phyloP scores from a whole-genome alignment of 2,797 vertebrate genomes.

The Vespertilio murinus region DNA sequence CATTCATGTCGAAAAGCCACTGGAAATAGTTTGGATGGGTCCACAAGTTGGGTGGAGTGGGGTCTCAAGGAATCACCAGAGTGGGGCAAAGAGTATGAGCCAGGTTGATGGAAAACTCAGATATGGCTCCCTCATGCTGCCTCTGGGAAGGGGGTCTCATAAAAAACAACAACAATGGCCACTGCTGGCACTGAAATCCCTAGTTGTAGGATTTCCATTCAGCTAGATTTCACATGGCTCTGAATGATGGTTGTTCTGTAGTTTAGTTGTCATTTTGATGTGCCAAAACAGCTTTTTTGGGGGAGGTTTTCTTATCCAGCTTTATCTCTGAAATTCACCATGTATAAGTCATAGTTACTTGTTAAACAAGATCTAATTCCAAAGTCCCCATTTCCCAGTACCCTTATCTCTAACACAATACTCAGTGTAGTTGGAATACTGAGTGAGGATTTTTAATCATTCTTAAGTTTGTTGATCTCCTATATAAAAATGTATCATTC shows the following conservation, averaged over 20 bases:
- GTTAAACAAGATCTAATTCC: conserved; percentile 43
- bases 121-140: not conserved
- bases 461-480: not conserved
- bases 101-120: not conserved
- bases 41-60: not conserved
- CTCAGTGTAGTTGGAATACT: not conserved
- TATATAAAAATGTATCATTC: conserved; percentile 11
- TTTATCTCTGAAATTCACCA: conserved; percentile 37
- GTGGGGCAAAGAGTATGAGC: not conserved
- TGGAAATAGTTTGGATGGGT: not conserved
- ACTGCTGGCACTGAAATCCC: not conserved
- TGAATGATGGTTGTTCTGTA: not conserved
- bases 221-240: not conserved
- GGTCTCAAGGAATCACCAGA: not conserved
- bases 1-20: not conserved
- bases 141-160: not conserved
- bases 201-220: not conserved
- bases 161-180: not conserved
- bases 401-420: not conserved
- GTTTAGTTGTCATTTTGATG: not conserved
- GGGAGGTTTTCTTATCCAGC: not conserved
- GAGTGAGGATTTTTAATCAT: not conserved
- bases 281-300: not conserved
- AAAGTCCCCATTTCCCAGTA: not conserved
- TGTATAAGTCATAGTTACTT: not conserved